Base-by-base conservation (phyloP, 2,797 vertebrate species). In the Macroramphosus scolopax region DNA sequence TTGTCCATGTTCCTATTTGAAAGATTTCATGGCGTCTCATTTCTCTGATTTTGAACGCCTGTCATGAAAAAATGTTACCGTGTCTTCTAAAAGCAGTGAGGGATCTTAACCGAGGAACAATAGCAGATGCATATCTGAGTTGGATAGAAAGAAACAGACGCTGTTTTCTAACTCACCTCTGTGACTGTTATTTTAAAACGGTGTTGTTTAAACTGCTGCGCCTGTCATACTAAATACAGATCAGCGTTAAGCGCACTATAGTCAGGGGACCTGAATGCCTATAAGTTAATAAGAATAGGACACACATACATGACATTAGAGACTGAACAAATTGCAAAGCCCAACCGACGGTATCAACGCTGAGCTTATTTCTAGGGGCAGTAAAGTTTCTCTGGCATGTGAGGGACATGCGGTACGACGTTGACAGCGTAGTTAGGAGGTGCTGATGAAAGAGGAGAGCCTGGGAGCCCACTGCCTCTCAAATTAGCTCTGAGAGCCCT, bases 391-490 rank as follows among this genome's bases (percentile, higher is more conserved):
- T 22, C 51, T 51, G 71, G 70, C 77, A 75, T 80, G 59, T 67
- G 66, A 36, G 32, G 59, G 63, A 58, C 61, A 63, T 37, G 70
- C 66, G 32, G 24, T 41, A 48, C 20, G 29, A 51, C 52, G 85
- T 80, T 87, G 88, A 90, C 88, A 88, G 84, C 32, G 55, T 89
- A 81, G 83, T 91, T 89, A 89, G 83, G 85, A 89, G 81, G 80
- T 80, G 78, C 69, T 84, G 84, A 88, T 88, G 88, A 91, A 90
- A 91, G 82, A 59, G 46, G 86, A 90, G 88, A 90, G 73, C 72
- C 73, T 71, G 39, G 52, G 68, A 73, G 72, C 65, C 73, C 52
- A 56, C 52, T 66, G 64, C 68, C 72, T 82, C 88, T 90, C 83
- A 85, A 89, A 89, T 89, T 89, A 90, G 87, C 79, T 14, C 63